phyloP scores from a whole-genome alignment of 2,113 vertebrate species.

The Podilymbus podiceps region DNA sequence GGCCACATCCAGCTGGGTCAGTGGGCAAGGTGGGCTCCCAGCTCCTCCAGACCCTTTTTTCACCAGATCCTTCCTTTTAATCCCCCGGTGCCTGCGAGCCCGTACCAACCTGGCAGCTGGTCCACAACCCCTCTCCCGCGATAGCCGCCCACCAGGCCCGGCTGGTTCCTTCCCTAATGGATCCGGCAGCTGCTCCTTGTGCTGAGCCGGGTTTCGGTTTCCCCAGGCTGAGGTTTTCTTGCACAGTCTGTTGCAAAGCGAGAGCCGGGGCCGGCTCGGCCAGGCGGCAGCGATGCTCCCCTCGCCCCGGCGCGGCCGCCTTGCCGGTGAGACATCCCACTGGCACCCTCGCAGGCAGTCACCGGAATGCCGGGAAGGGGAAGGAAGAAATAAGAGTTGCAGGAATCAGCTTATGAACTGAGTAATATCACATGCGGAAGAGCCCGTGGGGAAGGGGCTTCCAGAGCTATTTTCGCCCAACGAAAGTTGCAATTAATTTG shows the following conservation, averaged over 20 bases:
- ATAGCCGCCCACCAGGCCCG: not conserved
- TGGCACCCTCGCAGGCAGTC: not conserved
- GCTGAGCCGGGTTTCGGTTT: not conserved
- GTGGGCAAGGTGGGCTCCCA: not conserved
- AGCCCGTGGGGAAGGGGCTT: constrained; percentile 55
- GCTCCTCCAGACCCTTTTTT: not conserved
- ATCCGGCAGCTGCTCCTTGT: constrained; percentile 1
- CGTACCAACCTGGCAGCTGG: not conserved
- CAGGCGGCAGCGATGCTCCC: not conserved
- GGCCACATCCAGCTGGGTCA: not conserved
- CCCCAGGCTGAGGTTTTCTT: not conserved
- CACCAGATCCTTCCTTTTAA: not conserved
- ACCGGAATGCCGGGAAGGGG: not conserved
- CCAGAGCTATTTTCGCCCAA: constrained; percentile 39
- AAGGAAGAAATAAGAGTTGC: not conserved
- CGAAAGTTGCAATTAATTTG: constrained; percentile 66
- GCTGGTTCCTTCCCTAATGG: not conserved
- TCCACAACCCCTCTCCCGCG: not conserved
- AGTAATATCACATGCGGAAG: constrained; percentile 10
- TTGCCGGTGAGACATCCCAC: not conserved
- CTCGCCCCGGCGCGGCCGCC: rapidly evolving
- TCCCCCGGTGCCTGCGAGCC: not conserved
- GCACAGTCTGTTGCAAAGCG: not conserved
- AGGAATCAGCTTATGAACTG: constrained; percentile 40
- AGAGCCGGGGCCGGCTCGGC: rapidly evolving